Conservation (phyloP, 1,140 invertebrate genomes). For the Dryas iulia region DNA sequence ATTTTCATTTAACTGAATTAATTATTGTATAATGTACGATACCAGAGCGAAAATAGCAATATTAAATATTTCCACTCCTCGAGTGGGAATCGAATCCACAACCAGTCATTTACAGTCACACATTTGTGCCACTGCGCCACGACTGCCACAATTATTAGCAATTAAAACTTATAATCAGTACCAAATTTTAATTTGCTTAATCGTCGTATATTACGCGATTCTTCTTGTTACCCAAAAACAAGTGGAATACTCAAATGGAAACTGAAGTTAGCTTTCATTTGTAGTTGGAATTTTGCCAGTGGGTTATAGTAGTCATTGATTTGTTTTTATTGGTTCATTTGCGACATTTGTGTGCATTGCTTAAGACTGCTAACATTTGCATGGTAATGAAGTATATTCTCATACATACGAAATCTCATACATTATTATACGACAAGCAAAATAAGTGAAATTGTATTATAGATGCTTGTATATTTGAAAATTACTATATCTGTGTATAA, state of each 20-base stretch:
- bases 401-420: constrained; percentile 6
- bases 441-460: too few relatives aligned
- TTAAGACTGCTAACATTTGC: constrained; percentile 12
- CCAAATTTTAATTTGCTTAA: neutral
- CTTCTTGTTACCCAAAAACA: constrained; percentile 14
- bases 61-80: too few relatives aligned
- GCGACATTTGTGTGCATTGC: constrained; percentile 8
- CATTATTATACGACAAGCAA: neutral
- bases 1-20: too few relatives aligned
- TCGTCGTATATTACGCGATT: neutral
- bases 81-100: too few relatives aligned
- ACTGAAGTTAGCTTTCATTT: constrained; percentile 22
- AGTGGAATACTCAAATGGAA: constrained; percentile 14
- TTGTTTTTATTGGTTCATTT: constrained; percentile 26
- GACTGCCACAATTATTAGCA: too few relatives aligned
- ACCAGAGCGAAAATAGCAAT: too few relatives aligned
- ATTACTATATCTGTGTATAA: too few relatives aligned
- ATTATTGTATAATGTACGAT: too few relatives aligned
- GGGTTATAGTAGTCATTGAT: constrained; percentile 20
- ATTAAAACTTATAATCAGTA: neutral
- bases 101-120: too few relatives aligned
- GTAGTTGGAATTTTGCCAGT: constrained; percentile 20
- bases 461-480: too few relatives aligned
- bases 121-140: too few relatives aligned
- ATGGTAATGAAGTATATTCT: constrained; percentile 3